Evolutionary conservation across 2,888 invertebrate species (phyloP).

Genomic region (Enchytraeus crypticus): DNA sequence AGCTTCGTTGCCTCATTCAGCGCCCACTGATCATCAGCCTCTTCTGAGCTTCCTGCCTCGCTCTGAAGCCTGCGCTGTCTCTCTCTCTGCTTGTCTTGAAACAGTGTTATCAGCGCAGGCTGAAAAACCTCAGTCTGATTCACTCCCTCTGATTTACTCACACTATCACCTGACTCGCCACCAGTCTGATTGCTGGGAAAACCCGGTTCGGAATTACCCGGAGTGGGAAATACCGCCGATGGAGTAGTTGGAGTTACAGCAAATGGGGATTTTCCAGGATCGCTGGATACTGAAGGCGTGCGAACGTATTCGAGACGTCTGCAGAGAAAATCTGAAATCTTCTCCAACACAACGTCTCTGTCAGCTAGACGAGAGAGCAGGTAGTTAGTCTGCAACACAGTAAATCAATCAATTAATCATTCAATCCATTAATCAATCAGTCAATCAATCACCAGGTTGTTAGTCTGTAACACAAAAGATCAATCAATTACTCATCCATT

Average conservation of each 20-base stretch:
- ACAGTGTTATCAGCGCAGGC: conserved; percentile 4
- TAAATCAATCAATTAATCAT: too few species aligned
- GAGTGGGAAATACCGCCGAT: neutral
- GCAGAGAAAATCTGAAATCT: conserved; percentile 76
- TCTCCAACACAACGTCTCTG: conserved; percentile 76
- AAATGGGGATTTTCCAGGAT: neutral
- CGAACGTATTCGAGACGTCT: conserved; percentile 49
- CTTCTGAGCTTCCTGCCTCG: too few species aligned
- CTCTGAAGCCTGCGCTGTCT: neutral
- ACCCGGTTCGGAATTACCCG: too few species aligned
- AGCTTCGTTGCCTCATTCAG: neutral
- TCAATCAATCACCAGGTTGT: too few species aligned
- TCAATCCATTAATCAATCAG: too few species aligned
- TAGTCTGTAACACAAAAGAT: neutral
- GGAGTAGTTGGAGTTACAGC: neutral
- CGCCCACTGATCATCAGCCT: neutral
- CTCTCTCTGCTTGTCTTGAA: neutral
- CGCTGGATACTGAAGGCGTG: neutral
- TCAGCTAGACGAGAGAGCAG: conserved; percentile 81
- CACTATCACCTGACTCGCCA: too few species aligned
- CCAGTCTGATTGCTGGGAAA: too few species aligned
- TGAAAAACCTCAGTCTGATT: too few species aligned
- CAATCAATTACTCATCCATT: neutral
- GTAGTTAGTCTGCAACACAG: conserved; percentile 57
- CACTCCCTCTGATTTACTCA: too few species aligned